phyloP scores from a whole-genome alignment of 2,113 vertebrate species.

The Climacteris rufus region DNA sequence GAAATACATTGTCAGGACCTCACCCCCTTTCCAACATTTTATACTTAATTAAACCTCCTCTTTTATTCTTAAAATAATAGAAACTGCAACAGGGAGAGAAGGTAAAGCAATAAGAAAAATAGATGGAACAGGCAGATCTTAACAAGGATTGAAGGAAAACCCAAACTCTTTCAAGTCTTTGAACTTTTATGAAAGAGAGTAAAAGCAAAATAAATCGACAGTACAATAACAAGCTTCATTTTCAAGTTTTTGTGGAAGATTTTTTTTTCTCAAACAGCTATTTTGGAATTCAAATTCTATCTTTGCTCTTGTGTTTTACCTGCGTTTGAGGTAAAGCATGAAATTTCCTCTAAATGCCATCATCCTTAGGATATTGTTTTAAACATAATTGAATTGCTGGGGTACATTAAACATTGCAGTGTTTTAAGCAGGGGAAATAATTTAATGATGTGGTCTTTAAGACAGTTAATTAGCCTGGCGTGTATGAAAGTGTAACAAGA shows the following conservation, averaged over 20 bases:
- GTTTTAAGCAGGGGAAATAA: conserved; percentile 73
- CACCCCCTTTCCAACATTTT: not conserved
- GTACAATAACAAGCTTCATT: not conserved
- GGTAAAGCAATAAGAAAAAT: not conserved
- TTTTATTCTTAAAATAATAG: not conserved
- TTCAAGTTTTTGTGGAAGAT: not conserved
- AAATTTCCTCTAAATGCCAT: conserved; percentile 35
- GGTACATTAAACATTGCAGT: conserved; percentile 70
- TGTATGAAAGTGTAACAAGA: conserved; percentile 84
- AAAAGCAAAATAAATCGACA: not conserved
- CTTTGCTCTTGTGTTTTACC: conserved; percentile 23
- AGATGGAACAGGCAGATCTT: not conserved
- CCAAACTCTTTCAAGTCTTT: not conserved
- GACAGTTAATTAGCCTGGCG: conserved; percentile 79
- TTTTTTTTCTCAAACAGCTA: not conserved
- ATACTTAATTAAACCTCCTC: not conserved
- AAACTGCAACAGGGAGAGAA: not conserved
- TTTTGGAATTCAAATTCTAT: not conserved
- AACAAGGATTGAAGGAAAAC: not conserved
- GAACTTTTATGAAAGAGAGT: not conserved
- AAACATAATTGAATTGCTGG: conserved; percentile 72
- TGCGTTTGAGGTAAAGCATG: not conserved
- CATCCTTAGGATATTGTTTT: conserved; percentile 59
- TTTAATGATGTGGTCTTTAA: conserved; percentile 76
- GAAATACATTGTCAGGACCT: not conserved